These are phyloP conservation scores for Zhuqinia jingwanae DNA, from an alignment of 2,888 invertebrate species.

Conservation along the genomic window DNA sequence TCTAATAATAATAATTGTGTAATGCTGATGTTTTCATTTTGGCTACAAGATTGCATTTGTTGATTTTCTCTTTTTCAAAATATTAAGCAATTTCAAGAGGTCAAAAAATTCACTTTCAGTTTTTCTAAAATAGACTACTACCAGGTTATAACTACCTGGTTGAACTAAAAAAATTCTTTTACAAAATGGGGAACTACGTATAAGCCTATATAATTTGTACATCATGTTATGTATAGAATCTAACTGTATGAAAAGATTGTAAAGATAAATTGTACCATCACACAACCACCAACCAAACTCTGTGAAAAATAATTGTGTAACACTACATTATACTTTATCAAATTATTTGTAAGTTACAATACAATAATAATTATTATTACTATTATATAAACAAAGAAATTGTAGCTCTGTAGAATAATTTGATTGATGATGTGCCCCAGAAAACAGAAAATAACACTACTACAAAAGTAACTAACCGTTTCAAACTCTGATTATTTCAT, in stretches of 20 bases:
- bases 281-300: constrained; percentile 52
- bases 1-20: constrained; percentile 52
- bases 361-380: constrained; percentile 54
- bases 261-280: constrained; percentile 39
- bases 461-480: not conserved
- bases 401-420: constrained; percentile 25
- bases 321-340: constrained; percentile 37
- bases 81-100: not conserved
- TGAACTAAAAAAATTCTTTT: not conserved
- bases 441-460: constrained; percentile 13
- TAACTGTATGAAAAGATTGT: constrained; percentile 39
- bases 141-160: constrained; percentile 16
- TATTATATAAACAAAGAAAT: constrained; percentile 32
- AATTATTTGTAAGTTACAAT: constrained; percentile 63
- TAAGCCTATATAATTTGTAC: constrained; percentile 13
- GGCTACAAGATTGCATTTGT: constrained; percentile 43
- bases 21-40: constrained; percentile 46
- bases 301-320: constrained; percentile 53
- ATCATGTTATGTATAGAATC: constrained; percentile 32
- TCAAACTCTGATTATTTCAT: not conserved
- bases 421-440: constrained; percentile 15
- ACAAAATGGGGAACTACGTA: constrained; percentile 11
- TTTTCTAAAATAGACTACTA: not conserved
- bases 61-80: constrained; percentile 3
- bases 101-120: not conserved